Evolutionary conservation across 2,888 invertebrate species (phyloP), one percentile per base, ranked within the genome.

Genomic region (Phragmatobia fuliginosa): DNA sequence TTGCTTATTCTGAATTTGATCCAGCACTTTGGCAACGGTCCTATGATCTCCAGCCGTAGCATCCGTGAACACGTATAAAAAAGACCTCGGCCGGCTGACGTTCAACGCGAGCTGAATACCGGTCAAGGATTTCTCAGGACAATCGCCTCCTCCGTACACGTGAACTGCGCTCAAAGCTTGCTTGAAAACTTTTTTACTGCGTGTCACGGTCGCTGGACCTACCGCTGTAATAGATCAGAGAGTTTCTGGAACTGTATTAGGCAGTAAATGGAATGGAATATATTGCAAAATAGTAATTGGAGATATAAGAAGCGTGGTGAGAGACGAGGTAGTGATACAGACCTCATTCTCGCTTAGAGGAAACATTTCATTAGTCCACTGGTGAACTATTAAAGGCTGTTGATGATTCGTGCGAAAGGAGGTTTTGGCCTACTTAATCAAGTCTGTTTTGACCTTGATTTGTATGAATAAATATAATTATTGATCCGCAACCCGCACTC

Each of bases 1-100:
- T 85, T 97, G 96, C 84, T 97, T 97, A 83, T 96, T 95, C 86
- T 97, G 97, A 65, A 97, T 96, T n/a, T 96, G 87, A 72, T 96
- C 96, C 16, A 97, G 88, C 0, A 97, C 97, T 66, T 95, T 94
- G 18, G 96, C 95, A 0, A 97, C 96, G 10, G 96, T 90, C 67
- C 94, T 88, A 80, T 96, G 96, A 85, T 97, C 97, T 67, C 96
- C 96, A 0, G 97, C 96, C 0, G 97, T 95, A 1, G 97, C 97
- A 83, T 97, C 97, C 2, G 97, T 97, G 88, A 97, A 97, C 36
- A 97, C 97, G 82, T 97, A 97, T 56, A 97, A 93, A 85, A 96
- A 97, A 0, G 97, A 97, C 69, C 96, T 93, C 0, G 97, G 97
- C 21, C 96, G 91, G 58, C 97, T 96, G 16, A 95, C 95, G 80